Evolutionary conservation across 2,888 invertebrate species (phyloP).

Genomic region (Agonopterix alstromeriana): DNA sequence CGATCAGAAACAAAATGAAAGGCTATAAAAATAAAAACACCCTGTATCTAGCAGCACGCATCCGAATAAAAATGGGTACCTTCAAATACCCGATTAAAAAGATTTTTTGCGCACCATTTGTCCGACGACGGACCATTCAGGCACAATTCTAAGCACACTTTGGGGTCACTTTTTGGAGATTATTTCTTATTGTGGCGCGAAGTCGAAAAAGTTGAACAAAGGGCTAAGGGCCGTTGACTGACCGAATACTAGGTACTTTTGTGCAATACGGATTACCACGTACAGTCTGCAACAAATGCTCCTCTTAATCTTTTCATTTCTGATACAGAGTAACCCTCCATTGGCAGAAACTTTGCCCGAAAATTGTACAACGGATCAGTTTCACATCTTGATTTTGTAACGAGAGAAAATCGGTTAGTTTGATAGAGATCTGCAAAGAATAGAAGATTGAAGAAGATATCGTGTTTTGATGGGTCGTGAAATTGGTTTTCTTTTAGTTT

Average conservation of each 20-base stretch:
- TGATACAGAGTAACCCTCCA: too few species aligned
- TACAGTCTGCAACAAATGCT: too few species aligned
- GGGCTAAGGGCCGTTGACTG: conserved; percentile 58
- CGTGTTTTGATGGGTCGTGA: conserved; percentile 38
- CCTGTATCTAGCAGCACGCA: not conserved
- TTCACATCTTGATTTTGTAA: conserved; percentile 43
- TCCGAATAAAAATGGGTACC: conserved; percentile 16
- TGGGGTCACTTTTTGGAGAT: conserved; percentile 77
- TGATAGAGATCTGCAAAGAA: conserved; percentile 24
- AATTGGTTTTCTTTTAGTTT: conserved; percentile 35
- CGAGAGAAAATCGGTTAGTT: conserved; percentile 19
- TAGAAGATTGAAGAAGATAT: conserved; percentile 44
- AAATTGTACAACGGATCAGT: conserved; percentile 30
- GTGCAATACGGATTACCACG: conserved; percentile 17
- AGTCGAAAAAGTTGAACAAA: conserved; percentile 63
- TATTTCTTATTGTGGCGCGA: conserved; percentile 55
- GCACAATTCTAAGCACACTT: conserved; percentile 43
- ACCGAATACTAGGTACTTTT: conserved; percentile 40
- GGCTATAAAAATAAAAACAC: too few species aligned
- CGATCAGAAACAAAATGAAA: too few species aligned
- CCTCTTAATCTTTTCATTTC: too few species aligned
- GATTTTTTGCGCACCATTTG: conserved; percentile 37
- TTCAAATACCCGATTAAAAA: conserved; percentile 44
- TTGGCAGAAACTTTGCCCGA: not conserved
- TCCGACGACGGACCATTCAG: conserved; percentile 41